A percentile compares a stretch with the other conserved stretches of the same genome.
Conservation (phyloP, 2,113 vertebrate genomes). For the Eulemur rufifrons region DNA sequence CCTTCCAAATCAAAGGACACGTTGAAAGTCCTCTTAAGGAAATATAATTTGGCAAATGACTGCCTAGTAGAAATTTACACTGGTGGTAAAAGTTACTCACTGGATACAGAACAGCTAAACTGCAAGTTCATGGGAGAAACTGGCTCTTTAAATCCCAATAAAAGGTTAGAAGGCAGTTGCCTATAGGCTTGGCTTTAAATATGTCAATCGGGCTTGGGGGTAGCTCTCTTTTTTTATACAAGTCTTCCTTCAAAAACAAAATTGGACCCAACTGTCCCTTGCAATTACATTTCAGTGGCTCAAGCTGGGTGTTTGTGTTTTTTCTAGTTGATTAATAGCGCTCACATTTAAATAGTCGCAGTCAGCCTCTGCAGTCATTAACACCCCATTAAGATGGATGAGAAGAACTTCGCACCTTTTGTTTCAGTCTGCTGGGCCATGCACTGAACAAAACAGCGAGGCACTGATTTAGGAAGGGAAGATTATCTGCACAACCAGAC, state of each 20-base stretch:
- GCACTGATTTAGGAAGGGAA: conserved; percentile 75
- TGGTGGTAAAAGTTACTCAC: conserved; percentile 71
- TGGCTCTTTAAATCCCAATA: conserved; percentile 47
- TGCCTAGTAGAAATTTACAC: conserved; percentile 74
- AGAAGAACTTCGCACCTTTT: conserved; percentile 78
- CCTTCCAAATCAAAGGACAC: conserved; percentile 48
- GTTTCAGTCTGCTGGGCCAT: conserved; percentile 67
- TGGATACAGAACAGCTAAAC: conserved; percentile 67
- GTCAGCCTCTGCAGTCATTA: conserved; percentile 79
- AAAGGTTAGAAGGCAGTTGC: conserved; percentile 48
- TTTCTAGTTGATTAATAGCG: conserved; percentile 79
- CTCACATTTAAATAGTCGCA: conserved; percentile 82
- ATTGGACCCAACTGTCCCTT: conserved; percentile 69
- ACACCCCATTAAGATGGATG: conserved; percentile 81
- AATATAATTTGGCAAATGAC: conserved; percentile 73
- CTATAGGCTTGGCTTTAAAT: conserved; percentile 50
- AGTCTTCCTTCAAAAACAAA: conserved; percentile 73
- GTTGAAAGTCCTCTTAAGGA: conserved; percentile 51
- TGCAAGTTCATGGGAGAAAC: conserved; percentile 63
- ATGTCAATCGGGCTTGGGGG: conserved; percentile 48
- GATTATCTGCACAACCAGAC: conserved; percentile 56
- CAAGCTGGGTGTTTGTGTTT: conserved; percentile 72
- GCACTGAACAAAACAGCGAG: conserved; percentile 70
- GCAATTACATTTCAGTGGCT: conserved; percentile 76
- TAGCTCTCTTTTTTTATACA: neutral